phyloP scores from a whole-genome alignment of 2,797 vertebrate species.

The Poecilia gillii region DNA sequence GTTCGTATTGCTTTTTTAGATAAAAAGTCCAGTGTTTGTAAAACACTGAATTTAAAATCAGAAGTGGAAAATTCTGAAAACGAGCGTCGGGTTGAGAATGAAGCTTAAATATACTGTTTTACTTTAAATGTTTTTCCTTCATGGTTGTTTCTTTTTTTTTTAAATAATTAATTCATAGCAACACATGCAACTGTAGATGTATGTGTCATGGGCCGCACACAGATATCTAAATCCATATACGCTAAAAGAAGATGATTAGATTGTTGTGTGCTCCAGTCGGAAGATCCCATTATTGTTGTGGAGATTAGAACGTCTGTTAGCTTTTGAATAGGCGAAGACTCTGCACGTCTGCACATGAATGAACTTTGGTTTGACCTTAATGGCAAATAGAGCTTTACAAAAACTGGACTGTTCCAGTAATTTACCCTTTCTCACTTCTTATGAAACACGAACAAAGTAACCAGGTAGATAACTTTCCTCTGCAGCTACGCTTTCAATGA shows the following conservation, averaged over 20 bases:
- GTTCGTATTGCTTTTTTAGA: constrained; percentile 44
- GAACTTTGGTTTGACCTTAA: constrained; percentile 3
- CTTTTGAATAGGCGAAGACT: neutral
- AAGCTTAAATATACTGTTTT: constrained; percentile 14
- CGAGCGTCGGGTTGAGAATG: constrained; percentile 20
- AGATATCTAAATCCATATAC: neutral
- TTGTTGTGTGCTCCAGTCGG: neutral
- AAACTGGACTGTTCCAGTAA: neutral
- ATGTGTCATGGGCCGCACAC: neutral
- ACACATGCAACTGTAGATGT: neutral
- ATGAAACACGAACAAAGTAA: neutral
- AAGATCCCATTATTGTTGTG: constrained; percentile 1
- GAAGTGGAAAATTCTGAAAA: constrained; percentile 25
- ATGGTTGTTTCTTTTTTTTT: neutral
- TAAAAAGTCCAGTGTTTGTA: constrained; percentile 56
- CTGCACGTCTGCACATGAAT: constrained; percentile 1
- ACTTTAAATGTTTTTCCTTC: neutral
- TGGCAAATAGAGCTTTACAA: neutral
- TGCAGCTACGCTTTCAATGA: neutral
- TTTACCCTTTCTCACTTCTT: neutral
- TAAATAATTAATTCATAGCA: neutral
- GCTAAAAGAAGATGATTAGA: neutral
- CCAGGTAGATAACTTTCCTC: neutral
- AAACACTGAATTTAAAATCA: constrained; percentile 37
- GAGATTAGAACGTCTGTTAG: constrained; percentile 8